Evolutionary conservation across 2,888 invertebrate species (phyloP).

Genomic region (Chorisops tibialis): DNA sequence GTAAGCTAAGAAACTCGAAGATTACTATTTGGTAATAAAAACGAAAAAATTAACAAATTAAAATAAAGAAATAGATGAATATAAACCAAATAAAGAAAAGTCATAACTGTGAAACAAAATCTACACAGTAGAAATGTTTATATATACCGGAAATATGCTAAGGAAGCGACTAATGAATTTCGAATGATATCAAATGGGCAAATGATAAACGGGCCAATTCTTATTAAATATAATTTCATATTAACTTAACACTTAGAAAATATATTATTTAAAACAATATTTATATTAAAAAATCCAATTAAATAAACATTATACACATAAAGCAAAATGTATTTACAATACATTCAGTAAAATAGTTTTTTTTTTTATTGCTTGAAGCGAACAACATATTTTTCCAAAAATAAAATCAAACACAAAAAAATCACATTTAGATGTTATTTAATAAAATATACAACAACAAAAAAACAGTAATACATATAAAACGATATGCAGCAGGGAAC

Average conservation of each 20-base stretch:
- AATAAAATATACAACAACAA: neutral
- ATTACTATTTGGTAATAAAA: too few relatives aligned
- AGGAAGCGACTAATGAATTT: slow-evolving; percentile 26
- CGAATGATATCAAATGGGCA: slow-evolving; percentile 32
- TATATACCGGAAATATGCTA: slow-evolving; percentile 7
- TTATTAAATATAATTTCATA: slow-evolving; percentile 22
- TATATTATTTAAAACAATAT: neutral
- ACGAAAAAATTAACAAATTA: neutral
- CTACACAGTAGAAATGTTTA: slow-evolving; percentile 2
- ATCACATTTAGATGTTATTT: neutral
- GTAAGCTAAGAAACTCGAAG: slow-evolving; percentile 13
- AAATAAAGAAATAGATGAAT: neutral
- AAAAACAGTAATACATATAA: neutral
- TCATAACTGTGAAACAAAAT: neutral
- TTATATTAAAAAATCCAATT: neutral
- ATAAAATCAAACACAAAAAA: too few relatives aligned
- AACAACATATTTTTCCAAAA: too few relatives aligned
- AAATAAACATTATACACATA: slow-evolving; percentile 7
- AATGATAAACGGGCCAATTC: slow-evolving; percentile 35
- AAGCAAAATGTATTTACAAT: slow-evolving; percentile 6
- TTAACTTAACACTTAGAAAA: neutral
- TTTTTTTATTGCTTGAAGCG: too few relatives aligned
- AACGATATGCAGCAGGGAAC: neutral
- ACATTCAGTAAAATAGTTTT: too few relatives aligned
- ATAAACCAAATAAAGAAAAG: neutral